Conservation (phyloP, 2,113 vertebrate genomes). For the Crotalus viridis region DNA sequence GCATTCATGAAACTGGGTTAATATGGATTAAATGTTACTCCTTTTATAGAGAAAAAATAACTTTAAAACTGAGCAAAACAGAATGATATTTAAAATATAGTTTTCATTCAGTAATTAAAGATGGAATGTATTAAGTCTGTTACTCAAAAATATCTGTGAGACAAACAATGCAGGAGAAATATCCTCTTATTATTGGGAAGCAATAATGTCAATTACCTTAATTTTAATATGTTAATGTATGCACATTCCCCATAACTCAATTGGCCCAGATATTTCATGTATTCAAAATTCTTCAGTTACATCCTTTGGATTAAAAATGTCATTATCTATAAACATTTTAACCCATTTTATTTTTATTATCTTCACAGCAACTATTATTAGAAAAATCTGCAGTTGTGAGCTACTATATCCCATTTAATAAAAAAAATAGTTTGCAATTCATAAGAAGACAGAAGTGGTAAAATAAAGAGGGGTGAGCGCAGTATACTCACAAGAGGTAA, state of each 20-base stretch:
- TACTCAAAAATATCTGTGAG: neutral
- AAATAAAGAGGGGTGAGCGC: neutral
- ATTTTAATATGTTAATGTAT: neutral
- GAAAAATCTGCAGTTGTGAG: neutral
- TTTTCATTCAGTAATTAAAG: neutral
- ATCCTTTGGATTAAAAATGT: conserved; percentile 25
- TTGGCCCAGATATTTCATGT: neutral
- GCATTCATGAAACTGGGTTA: neutral
- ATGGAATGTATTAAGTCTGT: neutral
- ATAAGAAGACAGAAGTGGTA: conserved; percentile 1
- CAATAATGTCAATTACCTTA: neutral
- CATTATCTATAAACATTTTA: neutral
- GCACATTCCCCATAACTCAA: neutral
- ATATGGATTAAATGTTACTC: neutral
- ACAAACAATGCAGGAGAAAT: conserved; percentile 7
- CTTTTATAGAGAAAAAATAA: neutral
- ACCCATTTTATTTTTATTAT: neutral
- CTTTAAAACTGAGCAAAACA: neutral
- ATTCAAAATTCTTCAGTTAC: conserved; percentile 20
- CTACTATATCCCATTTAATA: neutral
- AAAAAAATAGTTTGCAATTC: conserved; percentile 14
- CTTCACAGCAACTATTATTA: neutral
- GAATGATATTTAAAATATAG: neutral
- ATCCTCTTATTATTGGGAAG: conserved; percentile 7
- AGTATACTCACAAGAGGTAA: neutral